Percentiles rank a stretch among this genome's conserved stretches.
phyloP scores from a whole-genome alignment of 2,888 invertebrate genomes.

The Caenorhabditis afra region DNA sequence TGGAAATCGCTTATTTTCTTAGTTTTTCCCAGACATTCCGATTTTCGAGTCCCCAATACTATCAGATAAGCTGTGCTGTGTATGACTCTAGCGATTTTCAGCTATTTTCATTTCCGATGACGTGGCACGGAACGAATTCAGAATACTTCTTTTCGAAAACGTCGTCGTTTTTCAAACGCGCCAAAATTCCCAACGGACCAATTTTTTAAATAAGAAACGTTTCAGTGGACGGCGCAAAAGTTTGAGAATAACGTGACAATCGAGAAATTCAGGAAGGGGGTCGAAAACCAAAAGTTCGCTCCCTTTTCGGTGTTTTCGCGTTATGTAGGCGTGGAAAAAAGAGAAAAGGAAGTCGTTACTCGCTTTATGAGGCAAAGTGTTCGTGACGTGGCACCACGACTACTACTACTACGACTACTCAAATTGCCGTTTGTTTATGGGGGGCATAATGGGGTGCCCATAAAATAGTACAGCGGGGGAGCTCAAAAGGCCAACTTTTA shows the following conservation, averaged over 20 bases:
- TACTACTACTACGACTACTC: too few relatives aligned
- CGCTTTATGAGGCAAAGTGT: background rate
- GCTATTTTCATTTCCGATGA: too few relatives aligned
- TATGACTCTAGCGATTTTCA: too few relatives aligned
- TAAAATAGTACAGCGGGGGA: too few relatives aligned
- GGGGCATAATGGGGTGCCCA: background rate
- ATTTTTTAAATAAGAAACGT: background rate
- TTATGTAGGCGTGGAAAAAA: background rate
- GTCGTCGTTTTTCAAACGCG: too few relatives aligned
- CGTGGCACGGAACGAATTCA: too few relatives aligned
- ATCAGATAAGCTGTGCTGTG: too few relatives aligned
- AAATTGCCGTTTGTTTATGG: constrained; percentile 5
- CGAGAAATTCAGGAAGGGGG: background rate
- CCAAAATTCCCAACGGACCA: background rate
- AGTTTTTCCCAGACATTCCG: too few relatives aligned
- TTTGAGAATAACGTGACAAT: background rate
- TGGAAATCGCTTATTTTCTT: too few relatives aligned
- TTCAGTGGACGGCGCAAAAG: background rate
- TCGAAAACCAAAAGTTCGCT: background rate
- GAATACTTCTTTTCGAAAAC: too few relatives aligned
- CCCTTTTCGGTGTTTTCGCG: background rate
- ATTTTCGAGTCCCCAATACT: background rate
- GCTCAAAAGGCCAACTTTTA: too few relatives aligned
- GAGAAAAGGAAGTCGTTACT: background rate
- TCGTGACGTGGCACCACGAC: background rate